Percentiles rank a stretch among this genome's conserved stretches.
Evolutionary conservation across 2,797 vertebrate genomes (phyloP).

Genomic region (Choloepus didactylus): DNA sequence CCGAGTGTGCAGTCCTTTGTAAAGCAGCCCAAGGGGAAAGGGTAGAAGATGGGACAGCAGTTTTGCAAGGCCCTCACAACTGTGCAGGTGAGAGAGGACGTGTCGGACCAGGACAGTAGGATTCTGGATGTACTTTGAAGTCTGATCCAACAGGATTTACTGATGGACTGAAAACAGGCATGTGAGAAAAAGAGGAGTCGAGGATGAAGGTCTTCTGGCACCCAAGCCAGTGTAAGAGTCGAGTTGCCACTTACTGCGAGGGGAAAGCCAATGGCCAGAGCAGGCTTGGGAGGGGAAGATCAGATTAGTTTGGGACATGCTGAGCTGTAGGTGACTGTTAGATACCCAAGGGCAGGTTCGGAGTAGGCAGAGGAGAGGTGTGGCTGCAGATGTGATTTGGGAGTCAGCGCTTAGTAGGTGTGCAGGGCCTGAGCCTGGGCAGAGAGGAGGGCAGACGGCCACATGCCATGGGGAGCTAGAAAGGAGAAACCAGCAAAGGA

Average conservation of each 20-base stretch:
- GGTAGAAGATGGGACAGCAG: neutral
- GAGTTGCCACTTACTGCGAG: neutral
- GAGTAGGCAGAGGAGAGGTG: neutral
- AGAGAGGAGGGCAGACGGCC: neutral
- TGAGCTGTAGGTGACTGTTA: neutral
- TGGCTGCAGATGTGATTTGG: neutral
- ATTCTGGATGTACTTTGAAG: neutral
- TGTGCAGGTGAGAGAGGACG: neutral
- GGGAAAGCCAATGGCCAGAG: neutral
- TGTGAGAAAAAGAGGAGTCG: neutral
- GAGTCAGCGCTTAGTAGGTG: neutral
- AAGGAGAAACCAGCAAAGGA: neutral
- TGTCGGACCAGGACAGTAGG: neutral
- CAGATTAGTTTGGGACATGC: too few species aligned
- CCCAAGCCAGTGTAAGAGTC: neutral
- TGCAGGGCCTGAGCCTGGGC: neutral
- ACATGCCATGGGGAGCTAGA: neutral
- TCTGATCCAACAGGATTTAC: too few species aligned
- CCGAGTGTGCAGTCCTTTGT: too few species aligned
- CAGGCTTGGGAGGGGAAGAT: neutral
- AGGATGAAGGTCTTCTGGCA: neutral
- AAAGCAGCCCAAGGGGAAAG: too few species aligned
- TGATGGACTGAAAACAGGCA: neutral
- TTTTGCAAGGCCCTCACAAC: too few species aligned
- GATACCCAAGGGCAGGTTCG: neutral